Base-by-base conservation (phyloP, 2,888 invertebrate genomes). In the Oscheius sp. region DNA sequence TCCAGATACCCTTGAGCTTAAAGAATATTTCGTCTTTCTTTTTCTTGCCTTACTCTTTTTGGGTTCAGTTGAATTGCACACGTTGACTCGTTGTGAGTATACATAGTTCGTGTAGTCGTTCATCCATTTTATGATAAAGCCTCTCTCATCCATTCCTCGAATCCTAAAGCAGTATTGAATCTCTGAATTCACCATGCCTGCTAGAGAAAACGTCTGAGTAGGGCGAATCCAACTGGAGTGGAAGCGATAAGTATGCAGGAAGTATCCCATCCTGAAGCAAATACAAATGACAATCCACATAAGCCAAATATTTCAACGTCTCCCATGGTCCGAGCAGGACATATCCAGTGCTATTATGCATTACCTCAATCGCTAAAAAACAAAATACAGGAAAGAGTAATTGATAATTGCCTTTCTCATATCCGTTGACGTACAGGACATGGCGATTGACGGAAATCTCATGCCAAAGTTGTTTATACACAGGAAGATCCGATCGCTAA, bases 101-200 rank as follows among this genome's bases (percentile, higher is more conserved):
- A 78, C 68, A 56, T 78, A 78, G 2, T 64, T 62, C 8, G 54
- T 67, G 61, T 83, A 83, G 61, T 80, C 83, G 8, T 72, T 72
- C 24, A 79, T 74, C 83, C 82, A 83, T 66, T 83, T 83, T n/a
- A 77, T 68, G 12, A 81, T 73, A 49, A 83, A 83, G 0, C 83
- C 83, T n/a, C 74, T 67, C 45, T 83, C 82, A n/a, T 77, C 80
- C 65, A 82, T 67, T 17, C 80, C 75, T 8, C 77, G 76, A 8
- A 83, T 80, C 47, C 82, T 82, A 62, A 47, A 49, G 41, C 5
- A 17, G 5, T 41, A 17, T 41, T 17, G 3, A 20, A 51, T 9
- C n/a, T 38, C n/a, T 22, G 38, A 38, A 26, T 4, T 32, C 8
- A 36, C 22, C 20, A 26, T 41, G 24, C 44, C 67, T 61, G 26